Evolutionary conservation across 2,113 vertebrate genomes (phyloP).

Genomic region (Ornithorhynchus anatinus): DNA sequence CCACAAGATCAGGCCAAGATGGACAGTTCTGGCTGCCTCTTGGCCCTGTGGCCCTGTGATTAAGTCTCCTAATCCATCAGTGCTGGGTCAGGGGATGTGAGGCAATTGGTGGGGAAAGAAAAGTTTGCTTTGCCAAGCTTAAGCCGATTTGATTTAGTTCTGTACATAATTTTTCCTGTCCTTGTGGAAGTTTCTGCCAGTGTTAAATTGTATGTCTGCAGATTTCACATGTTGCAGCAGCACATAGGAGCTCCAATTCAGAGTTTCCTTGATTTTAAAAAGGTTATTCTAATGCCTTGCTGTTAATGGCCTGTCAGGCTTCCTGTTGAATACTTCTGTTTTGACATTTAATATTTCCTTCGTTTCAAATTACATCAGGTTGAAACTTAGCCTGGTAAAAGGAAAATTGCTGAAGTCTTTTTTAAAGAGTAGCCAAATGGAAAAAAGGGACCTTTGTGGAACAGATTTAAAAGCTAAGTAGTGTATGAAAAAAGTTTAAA

Average conservation of each 20-base stretch:
- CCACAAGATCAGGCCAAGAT: no score
- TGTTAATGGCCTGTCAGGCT: no score
- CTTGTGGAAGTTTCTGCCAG: not conserved
- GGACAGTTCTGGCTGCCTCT: not conserved
- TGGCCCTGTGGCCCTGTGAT: rapidly evolving
- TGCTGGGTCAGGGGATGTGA: not conserved
- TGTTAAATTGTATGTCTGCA: not conserved
- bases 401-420: not conserved
- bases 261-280: rapidly evolving
- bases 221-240: no score
- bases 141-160: not conserved
- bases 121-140: not conserved
- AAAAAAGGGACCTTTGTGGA: not conserved
- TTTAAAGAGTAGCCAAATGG: not conserved
- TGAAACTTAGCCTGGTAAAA: not conserved
- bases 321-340: not conserved
- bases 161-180: not conserved
- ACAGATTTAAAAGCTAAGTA: not conserved
- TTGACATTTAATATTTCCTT: not conserved
- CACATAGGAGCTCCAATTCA: no score
- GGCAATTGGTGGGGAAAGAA: not conserved
- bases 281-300: rapidly evolving
- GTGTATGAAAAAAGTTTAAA: not conserved
- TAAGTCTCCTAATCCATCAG: no score
- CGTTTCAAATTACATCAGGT: not conserved